These are phyloP conservation scores for Otus scops DNA, from an alignment of 2,797 vertebrate species.

Conservation along the genomic window DNA sequence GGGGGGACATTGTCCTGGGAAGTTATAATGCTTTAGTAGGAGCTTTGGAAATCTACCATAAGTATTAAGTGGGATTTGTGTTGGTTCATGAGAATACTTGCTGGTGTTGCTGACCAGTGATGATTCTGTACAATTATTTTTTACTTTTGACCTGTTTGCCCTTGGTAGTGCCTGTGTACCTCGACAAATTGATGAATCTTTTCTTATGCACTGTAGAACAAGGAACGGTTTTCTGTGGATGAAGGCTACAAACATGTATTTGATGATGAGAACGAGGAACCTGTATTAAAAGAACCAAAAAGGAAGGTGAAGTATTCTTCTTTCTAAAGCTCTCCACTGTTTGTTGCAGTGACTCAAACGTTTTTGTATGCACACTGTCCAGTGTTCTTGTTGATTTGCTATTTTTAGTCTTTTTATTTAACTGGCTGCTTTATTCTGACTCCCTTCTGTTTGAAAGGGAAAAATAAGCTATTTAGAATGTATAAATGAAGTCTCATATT, in stretches of 20 bases:
- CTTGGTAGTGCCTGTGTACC: background rate
- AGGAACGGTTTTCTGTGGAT: conserved; percentile 43
- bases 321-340: background rate
- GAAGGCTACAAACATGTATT: conserved; percentile 18
- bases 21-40: background rate
- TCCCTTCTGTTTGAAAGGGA: background rate
- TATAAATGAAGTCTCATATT: background rate
- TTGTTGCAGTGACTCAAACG: background rate
- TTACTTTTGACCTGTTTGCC: background rate
- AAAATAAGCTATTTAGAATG: background rate
- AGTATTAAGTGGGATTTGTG: background rate
- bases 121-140: background rate
- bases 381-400: background rate
- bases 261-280: conserved; percentile 53
- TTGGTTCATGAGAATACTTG: background rate
- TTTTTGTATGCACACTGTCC: fast-evolving
- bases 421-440: background rate
- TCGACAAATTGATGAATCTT: background rate
- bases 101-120: background rate
- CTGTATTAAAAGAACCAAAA: conserved; percentile 43
- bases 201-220: conserved; percentile 31
- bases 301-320: conserved; percentile 67
- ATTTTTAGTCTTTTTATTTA: background rate
- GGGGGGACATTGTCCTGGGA: background rate
- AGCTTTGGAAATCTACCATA: background rate